Conservation (phyloP, 2,888 invertebrate genomes). For the Thyatira batis region DNA sequence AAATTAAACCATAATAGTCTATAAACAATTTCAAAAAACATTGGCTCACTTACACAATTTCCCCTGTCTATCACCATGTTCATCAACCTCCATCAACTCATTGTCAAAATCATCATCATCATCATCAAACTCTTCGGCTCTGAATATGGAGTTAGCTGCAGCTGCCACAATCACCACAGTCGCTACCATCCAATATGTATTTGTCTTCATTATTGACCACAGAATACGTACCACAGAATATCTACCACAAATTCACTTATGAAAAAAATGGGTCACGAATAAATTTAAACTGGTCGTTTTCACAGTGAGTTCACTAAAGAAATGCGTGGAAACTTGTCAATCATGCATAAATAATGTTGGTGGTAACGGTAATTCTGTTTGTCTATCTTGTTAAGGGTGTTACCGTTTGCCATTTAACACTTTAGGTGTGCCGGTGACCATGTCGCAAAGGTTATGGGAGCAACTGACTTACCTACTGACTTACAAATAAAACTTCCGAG, state of each 20-base stretch:
- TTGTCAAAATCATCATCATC: conserved; percentile 27
- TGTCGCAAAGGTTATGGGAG: neutral
- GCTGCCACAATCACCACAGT: conserved; percentile 40
- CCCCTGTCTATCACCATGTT: conserved; percentile 50
- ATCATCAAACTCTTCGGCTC: conserved; percentile 33
- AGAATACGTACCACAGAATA: no score
- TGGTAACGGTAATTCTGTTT: conserved; percentile 71
- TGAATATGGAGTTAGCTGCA: conserved; percentile 48
- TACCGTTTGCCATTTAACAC: conserved; percentile 72
- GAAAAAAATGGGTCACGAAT: conserved; percentile 21
- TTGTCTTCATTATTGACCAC: conserved; percentile 42
- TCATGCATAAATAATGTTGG: conserved; percentile 66
- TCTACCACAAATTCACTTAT: neutral
- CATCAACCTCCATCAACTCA: conserved; percentile 10
- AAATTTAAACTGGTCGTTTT: conserved; percentile 16
- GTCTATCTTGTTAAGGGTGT: conserved; percentile 61
- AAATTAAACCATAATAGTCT: no score
- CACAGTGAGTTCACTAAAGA: conserved; percentile 31
- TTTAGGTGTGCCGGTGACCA: conserved; percentile 8
- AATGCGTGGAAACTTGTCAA: conserved; percentile 52
- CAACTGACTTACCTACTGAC: conserved; percentile 1
- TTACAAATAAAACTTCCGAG: neutral
- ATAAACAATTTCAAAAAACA: no score
- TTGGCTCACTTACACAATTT: conserved; percentile 65
- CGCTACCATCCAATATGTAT: conserved; percentile 42